A percentile compares a stretch with the other conserved stretches of the same genome.
These are phyloP conservation scores for Hemaris fuciformis DNA, from an alignment of 2,888 invertebrate genomes.

Conservation along the genomic window DNA sequence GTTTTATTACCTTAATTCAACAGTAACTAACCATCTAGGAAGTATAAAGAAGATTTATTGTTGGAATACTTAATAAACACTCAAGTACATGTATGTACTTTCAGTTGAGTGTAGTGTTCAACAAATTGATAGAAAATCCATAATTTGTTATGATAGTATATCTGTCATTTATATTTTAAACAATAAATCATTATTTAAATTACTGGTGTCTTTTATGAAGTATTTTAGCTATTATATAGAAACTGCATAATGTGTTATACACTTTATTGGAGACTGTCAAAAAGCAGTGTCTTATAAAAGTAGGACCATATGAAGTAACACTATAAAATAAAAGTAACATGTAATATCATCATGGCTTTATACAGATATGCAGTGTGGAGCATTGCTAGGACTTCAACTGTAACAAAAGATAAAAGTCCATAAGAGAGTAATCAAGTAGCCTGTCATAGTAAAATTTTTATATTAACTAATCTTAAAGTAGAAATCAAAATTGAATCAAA, in stretches of 20 bases:
- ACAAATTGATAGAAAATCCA: too few relatives aligned
- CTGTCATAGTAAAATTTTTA: background rate
- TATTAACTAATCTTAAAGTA: background rate
- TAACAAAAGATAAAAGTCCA: background rate
- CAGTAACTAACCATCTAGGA: background rate
- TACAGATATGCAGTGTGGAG: slow-evolving; percentile 41
- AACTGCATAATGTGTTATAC: slow-evolving; percentile 29
- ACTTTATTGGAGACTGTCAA: slow-evolving; percentile 44
- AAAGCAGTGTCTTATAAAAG: slow-evolving; percentile 44
- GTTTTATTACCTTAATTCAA: background rate
- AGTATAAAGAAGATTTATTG: background rate
- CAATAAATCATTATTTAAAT: background rate
- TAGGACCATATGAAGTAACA: slow-evolving; percentile 43
- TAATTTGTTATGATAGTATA: too few relatives aligned
- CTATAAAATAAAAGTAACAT: slow-evolving; percentile 40
- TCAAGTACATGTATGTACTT: background rate
- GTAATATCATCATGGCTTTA: slow-evolving; percentile 49
- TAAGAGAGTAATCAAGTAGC: background rate
- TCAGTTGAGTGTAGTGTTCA: too few relatives aligned
- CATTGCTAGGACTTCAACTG: slow-evolving; percentile 28
- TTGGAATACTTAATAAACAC: background rate
- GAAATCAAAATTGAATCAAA: background rate
- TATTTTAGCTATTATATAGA: slow-evolving; percentile 14
- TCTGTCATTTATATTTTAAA: too few relatives aligned
- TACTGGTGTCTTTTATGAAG: background rate